Base-by-base conservation (phyloP, 2,888 invertebrate species). In the Phlogophora meticulosa region DNA sequence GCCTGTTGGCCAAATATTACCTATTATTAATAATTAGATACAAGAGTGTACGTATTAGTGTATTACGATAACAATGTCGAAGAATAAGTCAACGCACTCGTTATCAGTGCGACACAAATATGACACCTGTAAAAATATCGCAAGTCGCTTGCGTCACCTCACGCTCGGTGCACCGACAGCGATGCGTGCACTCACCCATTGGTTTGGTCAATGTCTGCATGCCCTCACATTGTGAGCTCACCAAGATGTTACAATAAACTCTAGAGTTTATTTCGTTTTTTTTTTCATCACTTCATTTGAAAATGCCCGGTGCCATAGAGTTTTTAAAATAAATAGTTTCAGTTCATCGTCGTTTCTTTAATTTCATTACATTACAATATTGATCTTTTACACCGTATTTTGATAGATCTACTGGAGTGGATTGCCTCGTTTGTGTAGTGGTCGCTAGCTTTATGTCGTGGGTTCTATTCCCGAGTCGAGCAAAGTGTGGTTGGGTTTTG, bases 41-140 rank as follows among this genome's bases (percentile, higher is more conserved):
- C 53, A 46, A 65, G 20, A 71, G 22, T 24, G 32, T 57, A 78
- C 32, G 24, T 83, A 77, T 79, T 59, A 67, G 69, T 74, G 62
- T 71, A 66, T 58, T 72, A 67, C 71, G 85, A 87, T 85, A 86
- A 83, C 82, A 77, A 76, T 48, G 77, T 51, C 53, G 57, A 58
- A 72, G 72, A 70, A 66, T 42, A 77, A 68, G 88, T 88, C 88
- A 87, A 85, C 79, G 87, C 77, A 75, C 88, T 65, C 65, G 76
- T 78, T 88, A 87, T 88, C 88, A 81, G 62, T 45, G 38, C 75
- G 84, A 80, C 87, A 86, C 70, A 82, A 72, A 82, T 83, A 81
- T 72, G 70, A 78, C 88, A 88, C 88, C 88, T 88, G 88, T 87
- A 80, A 85, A 83, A 85, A 88, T 85, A 88, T 73, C 61, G 82